Conservation (phyloP, 1,140 invertebrate species). For the Drosophila seguyi region DNA sequence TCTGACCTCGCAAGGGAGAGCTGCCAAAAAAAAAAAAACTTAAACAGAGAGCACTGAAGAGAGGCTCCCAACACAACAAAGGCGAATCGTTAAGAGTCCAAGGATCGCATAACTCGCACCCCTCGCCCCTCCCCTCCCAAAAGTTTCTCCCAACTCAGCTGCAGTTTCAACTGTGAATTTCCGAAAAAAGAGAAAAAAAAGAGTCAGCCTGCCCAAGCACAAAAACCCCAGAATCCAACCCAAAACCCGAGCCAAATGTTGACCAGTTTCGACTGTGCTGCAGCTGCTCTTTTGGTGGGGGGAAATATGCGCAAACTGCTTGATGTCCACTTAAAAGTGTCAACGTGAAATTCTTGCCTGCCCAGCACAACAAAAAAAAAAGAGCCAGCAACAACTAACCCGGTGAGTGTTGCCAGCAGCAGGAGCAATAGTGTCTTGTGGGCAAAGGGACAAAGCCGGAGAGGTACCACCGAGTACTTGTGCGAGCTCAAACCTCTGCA, state of each 20-base stretch:
- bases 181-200: constrained; percentile 40
- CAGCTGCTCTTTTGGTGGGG: constrained; percentile 48
- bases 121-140: background rate
- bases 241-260: constrained; percentile 24
- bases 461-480: constrained; percentile 18
- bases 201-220: constrained; percentile 33
- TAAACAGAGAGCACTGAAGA: constrained; percentile 19
- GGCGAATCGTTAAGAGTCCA: constrained; percentile 79
- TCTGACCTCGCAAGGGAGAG: constrained; percentile 72
- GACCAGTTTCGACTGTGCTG: constrained; percentile 32
- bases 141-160: constrained; percentile 5
- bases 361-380: constrained; percentile 32
- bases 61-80: constrained; percentile 47
- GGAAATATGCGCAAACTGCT: constrained; percentile 81
- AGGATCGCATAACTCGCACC: constrained; percentile 80
- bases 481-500: constrained; percentile 28
- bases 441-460: constrained; percentile 8
- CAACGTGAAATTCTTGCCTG: constrained; percentile 81
- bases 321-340: constrained; percentile 84
- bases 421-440: constrained; percentile 15
- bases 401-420: constrained; percentile 63
- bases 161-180: constrained; percentile 72
- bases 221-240: constrained; percentile 24
- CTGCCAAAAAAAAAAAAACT: constrained; percentile 49
- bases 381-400: constrained; percentile 12